Conservation (phyloP, 2,797 vertebrate species). For the Pelochelys cantorii region DNA sequence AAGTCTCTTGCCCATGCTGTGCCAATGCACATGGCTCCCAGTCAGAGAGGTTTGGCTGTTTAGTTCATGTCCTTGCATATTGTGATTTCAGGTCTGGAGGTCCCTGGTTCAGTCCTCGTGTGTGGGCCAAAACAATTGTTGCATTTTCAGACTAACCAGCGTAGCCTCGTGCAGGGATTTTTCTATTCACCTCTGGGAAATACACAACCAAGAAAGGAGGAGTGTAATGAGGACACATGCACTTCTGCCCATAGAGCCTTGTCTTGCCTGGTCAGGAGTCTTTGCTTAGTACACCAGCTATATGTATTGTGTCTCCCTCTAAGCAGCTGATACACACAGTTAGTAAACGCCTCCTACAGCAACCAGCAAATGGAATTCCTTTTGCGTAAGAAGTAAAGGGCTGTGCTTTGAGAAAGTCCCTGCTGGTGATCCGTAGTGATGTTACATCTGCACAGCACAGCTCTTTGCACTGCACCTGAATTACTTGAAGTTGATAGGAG, state of each 20-base stretch:
- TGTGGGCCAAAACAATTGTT: too few species aligned
- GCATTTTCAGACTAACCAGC: background rate
- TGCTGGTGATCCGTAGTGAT: background rate
- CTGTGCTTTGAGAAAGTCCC: fast-evolving
- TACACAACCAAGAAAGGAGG: background rate
- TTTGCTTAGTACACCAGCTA: background rate
- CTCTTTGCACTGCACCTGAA: background rate
- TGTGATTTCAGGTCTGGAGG: background rate
- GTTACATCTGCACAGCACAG: background rate
- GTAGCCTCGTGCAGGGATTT: background rate
- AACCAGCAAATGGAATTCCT: background rate
- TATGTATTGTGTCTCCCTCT: background rate
- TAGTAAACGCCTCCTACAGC: background rate
- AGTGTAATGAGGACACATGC: background rate
- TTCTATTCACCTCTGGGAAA: background rate
- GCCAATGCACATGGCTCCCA: background rate
- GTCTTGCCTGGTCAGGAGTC: background rate
- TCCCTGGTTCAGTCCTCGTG: background rate
- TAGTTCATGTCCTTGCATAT: background rate
- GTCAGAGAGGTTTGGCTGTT: background rate
- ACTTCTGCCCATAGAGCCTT: background rate
- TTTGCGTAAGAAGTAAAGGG: background rate
- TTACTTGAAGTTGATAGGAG: fast-evolving
- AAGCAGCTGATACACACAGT: background rate
- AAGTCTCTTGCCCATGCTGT: background rate